Evolutionary conservation across 2,113 vertebrate genomes (phyloP).

Genomic region (Balaeniceps rex): DNA sequence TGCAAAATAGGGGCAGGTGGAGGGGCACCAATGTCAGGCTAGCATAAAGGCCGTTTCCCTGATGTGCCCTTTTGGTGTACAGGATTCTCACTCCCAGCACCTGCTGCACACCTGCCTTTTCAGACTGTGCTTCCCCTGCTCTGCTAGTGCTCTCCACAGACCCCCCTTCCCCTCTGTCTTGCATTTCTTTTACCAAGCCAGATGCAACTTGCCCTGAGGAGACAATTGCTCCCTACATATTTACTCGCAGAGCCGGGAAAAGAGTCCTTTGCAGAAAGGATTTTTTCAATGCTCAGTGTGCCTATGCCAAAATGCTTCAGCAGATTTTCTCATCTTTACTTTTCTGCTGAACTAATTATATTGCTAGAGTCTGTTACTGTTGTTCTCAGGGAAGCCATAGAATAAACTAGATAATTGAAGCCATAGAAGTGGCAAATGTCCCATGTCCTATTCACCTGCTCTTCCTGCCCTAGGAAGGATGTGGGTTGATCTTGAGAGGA

Average conservation of each 20-base stretch:
- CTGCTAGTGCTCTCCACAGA: not conserved
- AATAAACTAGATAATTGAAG: constrained; percentile 50
- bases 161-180: not conserved
- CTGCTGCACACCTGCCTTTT: not conserved
- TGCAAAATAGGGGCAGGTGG: not conserved
- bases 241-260: not conserved
- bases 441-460: constrained; percentile 72
- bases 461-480: constrained; percentile 73
- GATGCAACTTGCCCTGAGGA: not conserved
- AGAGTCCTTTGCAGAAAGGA: not conserved
- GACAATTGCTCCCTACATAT: not conserved
- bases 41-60: not conserved
- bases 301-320: not conserved
- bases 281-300: not conserved
- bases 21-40: not conserved
- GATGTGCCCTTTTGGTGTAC: rapidly evolving
- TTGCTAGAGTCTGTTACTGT: constrained; percentile 29
- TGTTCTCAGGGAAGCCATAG: constrained; percentile 15
- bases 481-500: constrained; percentile 60
- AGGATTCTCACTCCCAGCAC: not conserved
- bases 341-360: not conserved
- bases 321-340: not conserved
- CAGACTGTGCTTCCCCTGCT: not conserved
- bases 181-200: not conserved
- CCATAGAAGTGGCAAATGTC: constrained; percentile 35